These are phyloP conservation scores for Poeciliopsis turrubarensis DNA, from an alignment of 2,113 vertebrate genomes.

Conservation along the genomic window DNA sequence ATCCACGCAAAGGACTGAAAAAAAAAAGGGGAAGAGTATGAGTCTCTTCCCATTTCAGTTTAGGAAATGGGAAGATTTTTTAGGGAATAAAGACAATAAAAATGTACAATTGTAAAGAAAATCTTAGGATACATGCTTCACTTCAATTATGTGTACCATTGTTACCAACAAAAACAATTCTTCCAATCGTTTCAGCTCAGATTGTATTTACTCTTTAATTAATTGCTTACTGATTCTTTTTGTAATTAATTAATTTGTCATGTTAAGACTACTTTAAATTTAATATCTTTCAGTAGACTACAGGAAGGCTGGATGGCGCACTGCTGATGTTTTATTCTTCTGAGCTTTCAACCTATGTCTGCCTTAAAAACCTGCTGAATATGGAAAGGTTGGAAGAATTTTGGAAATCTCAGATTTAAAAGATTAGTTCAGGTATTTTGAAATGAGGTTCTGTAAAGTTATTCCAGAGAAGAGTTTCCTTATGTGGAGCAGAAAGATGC, in stretches of 20 bases:
- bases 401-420: neutral
- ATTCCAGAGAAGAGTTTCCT: neutral
- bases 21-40: neutral
- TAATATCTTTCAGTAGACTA: too few species aligned
- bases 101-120: neutral
- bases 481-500: neutral
- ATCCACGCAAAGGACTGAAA: slow-evolving; percentile 66
- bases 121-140: neutral
- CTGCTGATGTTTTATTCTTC: neutral
- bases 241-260: neutral
- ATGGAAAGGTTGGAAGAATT: neutral
- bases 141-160: neutral
- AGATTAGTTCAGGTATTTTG: too few species aligned
- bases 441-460: neutral
- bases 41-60: neutral
- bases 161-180: too few species aligned
- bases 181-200: too few species aligned
- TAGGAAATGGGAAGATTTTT: neutral
- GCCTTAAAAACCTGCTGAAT: neutral
- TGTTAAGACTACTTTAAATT: neutral
- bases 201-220: too few species aligned
- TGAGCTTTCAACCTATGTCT: neutral
- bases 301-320: neutral
- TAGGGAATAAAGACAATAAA: neutral
- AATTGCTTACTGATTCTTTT: neutral